Evolutionary conservation across 2,797 vertebrate genomes (phyloP).

Genomic region (Podarcis lilfordi): DNA sequence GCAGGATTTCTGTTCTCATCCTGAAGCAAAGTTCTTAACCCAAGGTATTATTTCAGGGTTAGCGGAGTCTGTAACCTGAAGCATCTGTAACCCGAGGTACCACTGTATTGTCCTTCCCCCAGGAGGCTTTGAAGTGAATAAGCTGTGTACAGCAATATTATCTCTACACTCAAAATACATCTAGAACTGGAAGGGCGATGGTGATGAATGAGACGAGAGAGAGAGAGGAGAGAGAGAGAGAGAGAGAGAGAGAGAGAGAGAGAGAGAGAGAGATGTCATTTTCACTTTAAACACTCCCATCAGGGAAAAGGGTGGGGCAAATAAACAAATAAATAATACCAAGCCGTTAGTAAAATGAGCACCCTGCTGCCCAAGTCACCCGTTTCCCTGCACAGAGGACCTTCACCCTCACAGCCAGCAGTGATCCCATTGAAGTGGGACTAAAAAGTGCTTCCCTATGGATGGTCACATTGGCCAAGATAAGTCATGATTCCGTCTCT

Average conservation of each 20-base stretch:
- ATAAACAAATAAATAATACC: neutral
- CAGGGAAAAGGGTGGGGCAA: no score
- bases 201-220: neutral
- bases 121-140: neutral
- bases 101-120: neutral
- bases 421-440: neutral
- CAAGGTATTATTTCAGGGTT: no score
- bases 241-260: neutral
- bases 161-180: neutral
- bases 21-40: no score
- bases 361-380: neutral
- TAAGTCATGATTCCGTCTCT: neutral
- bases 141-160: neutral
- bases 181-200: neutral
- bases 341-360: neutral
- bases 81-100: no score
- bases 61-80: no score
- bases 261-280: neutral
- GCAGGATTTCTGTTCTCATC: no score
- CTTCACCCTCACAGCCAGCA: neutral
- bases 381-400: neutral
- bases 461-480: neutral
- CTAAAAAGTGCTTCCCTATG: neutral
- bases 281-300: neutral
- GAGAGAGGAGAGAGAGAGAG: neutral